phyloP scores from a whole-genome alignment of 1,140 invertebrate species.

The Scaptomyza pallida region DNA sequence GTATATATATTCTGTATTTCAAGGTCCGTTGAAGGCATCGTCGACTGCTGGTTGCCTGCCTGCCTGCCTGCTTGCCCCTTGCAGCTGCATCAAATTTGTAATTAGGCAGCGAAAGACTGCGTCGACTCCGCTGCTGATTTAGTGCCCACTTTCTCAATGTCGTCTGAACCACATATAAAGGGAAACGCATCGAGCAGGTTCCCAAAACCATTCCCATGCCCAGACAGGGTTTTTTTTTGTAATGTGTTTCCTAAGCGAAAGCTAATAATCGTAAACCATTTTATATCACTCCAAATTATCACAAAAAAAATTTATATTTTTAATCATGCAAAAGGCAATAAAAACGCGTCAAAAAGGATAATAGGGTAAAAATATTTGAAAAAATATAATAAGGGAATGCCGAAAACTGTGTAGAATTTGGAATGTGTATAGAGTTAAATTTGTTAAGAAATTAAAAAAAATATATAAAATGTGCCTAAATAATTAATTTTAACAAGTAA shows the following conservation, averaged over 20 bases:
- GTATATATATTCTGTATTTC: slow-evolving; percentile 41
- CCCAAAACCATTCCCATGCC: slow-evolving; percentile 7
- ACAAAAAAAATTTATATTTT: slow-evolving; percentile 43
- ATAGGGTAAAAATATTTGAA: slow-evolving; percentile 26
- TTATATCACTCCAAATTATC: slow-evolving; percentile 54
- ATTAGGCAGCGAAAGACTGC: slow-evolving; percentile 46
- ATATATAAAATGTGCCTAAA: too few species aligned
- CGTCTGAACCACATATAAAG: not conserved
- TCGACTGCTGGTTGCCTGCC: slow-evolving; percentile 21
- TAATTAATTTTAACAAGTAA: too few species aligned
- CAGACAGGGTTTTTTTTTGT: not conserved
- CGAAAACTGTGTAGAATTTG: too few species aligned
- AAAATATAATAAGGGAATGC: too few species aligned
- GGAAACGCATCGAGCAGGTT: slow-evolving; percentile 18
- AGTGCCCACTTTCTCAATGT: slow-evolving; percentile 49
- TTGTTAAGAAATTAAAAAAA: too few species aligned
- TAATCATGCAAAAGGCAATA: slow-evolving; percentile 37
- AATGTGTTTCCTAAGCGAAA: slow-evolving; percentile 44
- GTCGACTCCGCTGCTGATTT: slow-evolving; percentile 43
- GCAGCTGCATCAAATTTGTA: slow-evolving; percentile 62
- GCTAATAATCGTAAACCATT: slow-evolving; percentile 57
- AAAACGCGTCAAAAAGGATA: slow-evolving; percentile 42
- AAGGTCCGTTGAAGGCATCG: slow-evolving; percentile 48
- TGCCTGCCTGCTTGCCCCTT: not conserved
- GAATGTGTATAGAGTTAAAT: too few species aligned